A percentile compares a stretch with the other conserved stretches of the same genome.
Conservation (phyloP, 2,797 vertebrate genomes). For the Hybognathus amarus region DNA sequence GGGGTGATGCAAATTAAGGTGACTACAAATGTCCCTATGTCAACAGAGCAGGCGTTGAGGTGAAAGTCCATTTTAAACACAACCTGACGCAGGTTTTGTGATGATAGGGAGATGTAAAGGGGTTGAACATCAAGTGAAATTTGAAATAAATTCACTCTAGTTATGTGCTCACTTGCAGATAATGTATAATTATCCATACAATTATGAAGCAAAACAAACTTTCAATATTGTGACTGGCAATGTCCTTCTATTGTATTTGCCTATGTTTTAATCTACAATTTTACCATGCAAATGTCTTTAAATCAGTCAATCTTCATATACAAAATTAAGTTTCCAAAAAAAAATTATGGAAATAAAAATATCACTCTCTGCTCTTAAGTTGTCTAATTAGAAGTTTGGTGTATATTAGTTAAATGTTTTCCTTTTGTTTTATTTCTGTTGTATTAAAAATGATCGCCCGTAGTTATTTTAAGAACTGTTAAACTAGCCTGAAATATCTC, state of each 20-base stretch:
- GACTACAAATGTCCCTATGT: slow-evolving; percentile 75
- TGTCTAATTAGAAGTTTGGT: neutral
- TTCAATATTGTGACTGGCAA: neutral
- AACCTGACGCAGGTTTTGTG: slow-evolving; percentile 45
- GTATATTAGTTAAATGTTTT: too few relatives aligned
- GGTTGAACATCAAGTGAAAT: neutral
- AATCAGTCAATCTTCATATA: neutral
- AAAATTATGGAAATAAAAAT: neutral
- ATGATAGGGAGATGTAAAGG: neutral
- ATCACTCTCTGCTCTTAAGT: neutral
- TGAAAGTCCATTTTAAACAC: slow-evolving; percentile 80
- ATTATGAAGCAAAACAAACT: neutral
- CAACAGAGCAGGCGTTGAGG: slow-evolving; percentile 70
- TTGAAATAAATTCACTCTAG: neutral
- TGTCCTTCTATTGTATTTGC: neutral
- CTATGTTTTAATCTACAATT: neutral
- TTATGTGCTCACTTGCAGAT: slow-evolving; percentile 3
- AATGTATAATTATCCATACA: neutral
- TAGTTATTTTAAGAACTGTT: neutral
- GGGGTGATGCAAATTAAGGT: slow-evolving; percentile 79
- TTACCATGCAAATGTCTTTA: neutral
- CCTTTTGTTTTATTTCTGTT: neutral
- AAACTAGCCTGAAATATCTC: neutral
- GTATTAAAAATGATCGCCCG: neutral
- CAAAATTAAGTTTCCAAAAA: neutral